These are phyloP conservation scores for Craseonycteris thonglongyai DNA, from an alignment of 2,113 vertebrate species.

Conservation along the genomic window DNA sequence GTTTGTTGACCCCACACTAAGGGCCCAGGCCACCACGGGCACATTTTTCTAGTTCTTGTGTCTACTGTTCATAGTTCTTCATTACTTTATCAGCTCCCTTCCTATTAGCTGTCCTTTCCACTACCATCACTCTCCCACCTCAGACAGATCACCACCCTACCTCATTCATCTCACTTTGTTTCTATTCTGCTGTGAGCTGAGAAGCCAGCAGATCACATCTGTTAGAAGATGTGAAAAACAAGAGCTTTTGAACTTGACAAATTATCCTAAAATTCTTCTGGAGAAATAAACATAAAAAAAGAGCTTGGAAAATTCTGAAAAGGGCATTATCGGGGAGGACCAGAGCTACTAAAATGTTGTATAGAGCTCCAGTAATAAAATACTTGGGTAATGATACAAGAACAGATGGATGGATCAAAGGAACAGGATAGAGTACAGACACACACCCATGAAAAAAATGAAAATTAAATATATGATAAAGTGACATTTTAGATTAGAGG, in stretches of 20 bases:
- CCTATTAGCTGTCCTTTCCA: neutral
- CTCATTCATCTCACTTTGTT: neutral
- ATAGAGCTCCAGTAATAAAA: slow-evolving; percentile 37
- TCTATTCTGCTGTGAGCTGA: neutral
- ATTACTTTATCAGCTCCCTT: neutral
- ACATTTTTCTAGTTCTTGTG: neutral
- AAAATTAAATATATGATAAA: slow-evolving; percentile 54
- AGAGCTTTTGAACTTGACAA: slow-evolving; percentile 54
- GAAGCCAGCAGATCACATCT: slow-evolving; percentile 37
- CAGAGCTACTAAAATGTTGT: neutral
- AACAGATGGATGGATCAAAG: slow-evolving; percentile 58
- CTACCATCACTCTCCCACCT: neutral
- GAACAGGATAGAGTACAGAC: slow-evolving; percentile 40
- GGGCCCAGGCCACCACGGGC: neutral
- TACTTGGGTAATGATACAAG: slow-evolving; percentile 27
- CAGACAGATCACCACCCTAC: neutral
- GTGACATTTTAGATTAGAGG: slow-evolving; percentile 50
- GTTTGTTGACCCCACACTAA: neutral
- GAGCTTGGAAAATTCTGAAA: slow-evolving; percentile 44
- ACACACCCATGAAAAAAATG: slow-evolving; percentile 37
- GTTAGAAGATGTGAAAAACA: slow-evolving; percentile 25
- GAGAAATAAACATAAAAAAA: slow-evolving; percentile 45
- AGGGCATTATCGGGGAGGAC: neutral
- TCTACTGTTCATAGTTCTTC: neutral
- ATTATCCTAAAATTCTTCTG: slow-evolving; percentile 59